Conservation (phyloP, 37 sponge, comb jelly and placozoan species). For the Petrosia ficiformis region DNA sequence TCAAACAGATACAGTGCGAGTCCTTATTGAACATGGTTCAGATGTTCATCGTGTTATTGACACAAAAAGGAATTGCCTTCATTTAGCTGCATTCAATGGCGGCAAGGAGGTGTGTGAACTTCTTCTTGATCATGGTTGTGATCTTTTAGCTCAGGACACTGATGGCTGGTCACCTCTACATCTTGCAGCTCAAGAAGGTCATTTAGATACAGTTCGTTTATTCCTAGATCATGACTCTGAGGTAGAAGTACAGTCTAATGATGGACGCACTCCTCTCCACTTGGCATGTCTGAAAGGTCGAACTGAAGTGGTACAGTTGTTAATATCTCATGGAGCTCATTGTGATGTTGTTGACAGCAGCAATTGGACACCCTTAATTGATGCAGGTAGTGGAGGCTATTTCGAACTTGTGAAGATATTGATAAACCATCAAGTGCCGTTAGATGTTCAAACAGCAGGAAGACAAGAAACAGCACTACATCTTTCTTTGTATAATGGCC, state of each 20-base stretch:
- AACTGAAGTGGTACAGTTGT: conserved; percentile 51
- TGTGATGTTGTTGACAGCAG: conserved; percentile 64
- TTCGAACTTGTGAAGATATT: conserved; percentile 75
- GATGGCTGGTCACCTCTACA: conserved; percentile 69
- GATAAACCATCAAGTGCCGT: conserved; percentile 59
- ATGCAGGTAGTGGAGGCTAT: conserved; percentile 68
- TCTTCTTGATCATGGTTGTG: conserved; percentile 54
- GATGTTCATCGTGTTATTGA: conserved; percentile 50
- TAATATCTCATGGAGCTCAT: conserved; percentile 43
- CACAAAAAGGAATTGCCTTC: conserved; percentile 64
- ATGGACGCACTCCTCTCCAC: conserved; percentile 63
- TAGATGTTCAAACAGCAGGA: conserved; percentile 47
- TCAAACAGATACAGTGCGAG: conserved; percentile 33
- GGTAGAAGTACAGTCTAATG: conserved; percentile 57
- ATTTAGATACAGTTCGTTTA: conserved; percentile 35
- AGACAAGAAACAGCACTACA: conserved; percentile 70
- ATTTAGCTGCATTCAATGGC: conserved; percentile 69
- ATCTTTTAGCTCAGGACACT: conserved; percentile 31
- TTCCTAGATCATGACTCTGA: conserved; percentile 51
- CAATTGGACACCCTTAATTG: conserved; percentile 77
- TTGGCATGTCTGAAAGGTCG: conserved; percentile 68
- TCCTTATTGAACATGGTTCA: conserved; percentile 50
- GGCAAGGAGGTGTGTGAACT: conserved; percentile 58
- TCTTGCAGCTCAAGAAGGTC: conserved; percentile 55
- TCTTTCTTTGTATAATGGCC: conserved; percentile 49